Conservation (phyloP, 2,113 vertebrate genomes). For the Daboia siamensis region DNA sequence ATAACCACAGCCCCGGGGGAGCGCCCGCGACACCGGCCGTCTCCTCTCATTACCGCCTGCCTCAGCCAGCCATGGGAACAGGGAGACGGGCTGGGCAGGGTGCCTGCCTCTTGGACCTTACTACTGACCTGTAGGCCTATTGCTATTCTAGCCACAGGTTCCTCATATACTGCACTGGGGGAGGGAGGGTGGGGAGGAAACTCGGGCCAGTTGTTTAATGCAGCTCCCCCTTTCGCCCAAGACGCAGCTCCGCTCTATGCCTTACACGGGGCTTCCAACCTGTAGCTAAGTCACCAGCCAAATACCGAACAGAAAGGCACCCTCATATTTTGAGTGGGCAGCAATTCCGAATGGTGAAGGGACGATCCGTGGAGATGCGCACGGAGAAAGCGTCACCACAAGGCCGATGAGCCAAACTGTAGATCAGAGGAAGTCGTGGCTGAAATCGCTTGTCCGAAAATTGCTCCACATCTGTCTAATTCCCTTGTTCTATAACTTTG, state of each 20-base stretch:
- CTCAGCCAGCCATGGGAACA: conserved; percentile 34
- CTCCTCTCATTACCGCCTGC: conserved; percentile 76
- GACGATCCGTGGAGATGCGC: too few relatives aligned
- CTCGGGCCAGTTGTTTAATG: not conserved
- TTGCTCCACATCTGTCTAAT: not conserved
- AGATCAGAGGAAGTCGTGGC: not conserved
- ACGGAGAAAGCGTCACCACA: not conserved
- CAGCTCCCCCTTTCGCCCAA: not conserved
- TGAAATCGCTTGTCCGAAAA: not conserved
- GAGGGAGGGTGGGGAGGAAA: not conserved
- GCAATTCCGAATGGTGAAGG: too few relatives aligned
- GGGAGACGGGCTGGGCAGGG: conserved; percentile 22
- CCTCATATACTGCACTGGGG: not conserved
- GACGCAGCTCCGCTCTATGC: not conserved
- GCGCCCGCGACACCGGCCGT: conserved; percentile 71
- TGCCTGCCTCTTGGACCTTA: conserved; percentile 1
- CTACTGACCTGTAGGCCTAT: conserved; percentile 41
- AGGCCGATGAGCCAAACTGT: too few relatives aligned
- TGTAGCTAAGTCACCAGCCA: not conserved
- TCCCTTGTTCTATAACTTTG: too few relatives aligned
- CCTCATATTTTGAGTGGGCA: not conserved
- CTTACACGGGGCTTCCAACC: not conserved
- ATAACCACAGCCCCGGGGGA: conserved; percentile 91
- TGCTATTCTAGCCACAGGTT: conserved; percentile 42
- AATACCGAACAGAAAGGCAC: not conserved